Percentiles rank a stretch among this genome's conserved stretches.
These are phyloP conservation scores for Pinctada fucata DNA, from an alignment of 2,888 invertebrate species.

Conservation along the genomic window DNA sequence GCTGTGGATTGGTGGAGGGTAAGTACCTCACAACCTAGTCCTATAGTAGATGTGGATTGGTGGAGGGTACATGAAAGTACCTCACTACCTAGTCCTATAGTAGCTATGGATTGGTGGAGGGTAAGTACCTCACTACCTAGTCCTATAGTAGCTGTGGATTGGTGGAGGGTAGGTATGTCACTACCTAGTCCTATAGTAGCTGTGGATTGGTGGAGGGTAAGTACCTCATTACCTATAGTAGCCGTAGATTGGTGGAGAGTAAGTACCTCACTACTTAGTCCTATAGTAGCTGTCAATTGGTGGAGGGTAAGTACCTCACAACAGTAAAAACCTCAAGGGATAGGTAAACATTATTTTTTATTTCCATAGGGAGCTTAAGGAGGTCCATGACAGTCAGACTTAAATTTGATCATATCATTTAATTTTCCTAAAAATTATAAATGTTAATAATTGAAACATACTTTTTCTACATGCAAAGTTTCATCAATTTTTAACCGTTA, in stretches of 20 bases:
- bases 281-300: constrained; percentile 85
- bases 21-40: constrained; percentile 73
- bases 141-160: constrained; percentile 84
- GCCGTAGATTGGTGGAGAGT: constrained; percentile 87
- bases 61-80: constrained; percentile 85
- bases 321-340: constrained; percentile 52
- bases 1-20: constrained; percentile 87
- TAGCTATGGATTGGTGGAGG: constrained; percentile 86
- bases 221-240: too few species aligned
- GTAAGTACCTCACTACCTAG: constrained; percentile 82
- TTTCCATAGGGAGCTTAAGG: too few species aligned
- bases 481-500: too few species aligned
- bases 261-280: constrained; percentile 84
- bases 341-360: background rate
- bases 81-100: constrained; percentile 82
- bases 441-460: too few species aligned
- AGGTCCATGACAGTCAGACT: too few species aligned
- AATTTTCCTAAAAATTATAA: too few species aligned
- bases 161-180: constrained; percentile 87
- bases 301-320: constrained; percentile 82
- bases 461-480: too few species aligned
- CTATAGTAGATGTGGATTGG: constrained; percentile 85
- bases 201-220: constrained; percentile 88
- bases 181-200: constrained; percentile 84
- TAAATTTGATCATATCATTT: too few species aligned